Percentiles rank a stretch among this genome's conserved stretches.
Evolutionary conservation across 2,888 invertebrate species (phyloP).

Genomic region (Pyrrhia umbra): DNA sequence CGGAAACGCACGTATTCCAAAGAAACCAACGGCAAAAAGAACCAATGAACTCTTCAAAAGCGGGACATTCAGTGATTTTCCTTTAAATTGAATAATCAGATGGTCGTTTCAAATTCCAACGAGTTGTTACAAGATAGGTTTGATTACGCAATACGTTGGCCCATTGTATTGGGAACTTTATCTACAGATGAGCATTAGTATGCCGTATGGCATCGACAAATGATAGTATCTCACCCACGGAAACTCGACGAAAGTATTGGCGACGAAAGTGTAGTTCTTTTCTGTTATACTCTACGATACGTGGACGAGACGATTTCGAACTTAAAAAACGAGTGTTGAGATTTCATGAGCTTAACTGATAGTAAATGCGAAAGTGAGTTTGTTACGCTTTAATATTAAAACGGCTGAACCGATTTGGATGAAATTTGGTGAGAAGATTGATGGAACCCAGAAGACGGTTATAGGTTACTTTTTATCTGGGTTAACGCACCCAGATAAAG

Average conservation of each 20-base stretch:
- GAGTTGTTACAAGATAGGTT: constrained; percentile 63
- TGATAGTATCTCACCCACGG: constrained; percentile 81
- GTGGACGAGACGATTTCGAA: constrained; percentile 34
- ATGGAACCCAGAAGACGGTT: no score
- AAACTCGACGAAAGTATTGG: constrained; percentile 72
- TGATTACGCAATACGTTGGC: constrained; percentile 70
- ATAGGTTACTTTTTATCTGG: no score
- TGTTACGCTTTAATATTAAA: no score
- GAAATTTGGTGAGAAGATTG: no score
- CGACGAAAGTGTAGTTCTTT: constrained; percentile 48
- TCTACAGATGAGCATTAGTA: constrained; percentile 66
- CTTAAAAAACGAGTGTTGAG: no score
- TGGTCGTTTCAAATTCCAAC: constrained; percentile 70
- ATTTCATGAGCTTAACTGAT: no score
- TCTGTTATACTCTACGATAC: constrained; percentile 51
- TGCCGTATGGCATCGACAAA: constrained; percentile 61
- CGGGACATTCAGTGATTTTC: constrained; percentile 63
- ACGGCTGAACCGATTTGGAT: no score
- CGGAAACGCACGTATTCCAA: constrained; percentile 23
- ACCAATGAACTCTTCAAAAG: constrained; percentile 50
- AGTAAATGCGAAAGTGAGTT: no score
- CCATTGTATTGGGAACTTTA: constrained; percentile 73
- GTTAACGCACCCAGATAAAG: no score
- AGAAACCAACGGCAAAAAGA: constrained; percentile 24
- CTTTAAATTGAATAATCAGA: constrained; percentile 64